Base-by-base conservation (phyloP, 2,113 vertebrate species). In the Lepus timidus region DNA sequence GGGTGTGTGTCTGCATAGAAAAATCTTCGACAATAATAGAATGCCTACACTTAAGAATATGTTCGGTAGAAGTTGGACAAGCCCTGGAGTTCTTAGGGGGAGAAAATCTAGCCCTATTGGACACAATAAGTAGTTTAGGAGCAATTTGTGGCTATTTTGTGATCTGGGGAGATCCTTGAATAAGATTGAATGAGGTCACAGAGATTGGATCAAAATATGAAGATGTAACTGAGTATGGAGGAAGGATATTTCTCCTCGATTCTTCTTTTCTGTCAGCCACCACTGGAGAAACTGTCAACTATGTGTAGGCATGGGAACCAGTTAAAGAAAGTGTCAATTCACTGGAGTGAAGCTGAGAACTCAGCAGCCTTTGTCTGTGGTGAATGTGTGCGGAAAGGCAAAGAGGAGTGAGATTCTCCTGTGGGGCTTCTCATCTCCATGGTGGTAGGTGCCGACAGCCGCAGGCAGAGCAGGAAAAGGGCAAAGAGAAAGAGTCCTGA, bases 321-420 rank as follows among this genome's bases (percentile, higher is more conserved):
- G 79, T 68, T 83, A 96, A 94, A 97, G 94, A 97, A 97, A 97
- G 96, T 97, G 83, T 92, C 16, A 17, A 96, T 97, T 97, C 97
- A 96, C 64, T 83, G 55, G 84, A 88, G 68, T 29, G 58, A 79
- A 85, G 95, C 90, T 1, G 85, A 95, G 85, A 93, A 75, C 73
- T 76, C 96, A 73, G 90, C 61, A 80, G 93, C 94, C 64, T 97
- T 97, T 97, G 97, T 97, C 93, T 87, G 49, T 20, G 64, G 33
- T 91, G 95, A 96, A 96, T 96, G 97, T 33, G 36, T 94, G 95
- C 84, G 86, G 97, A 97, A 97, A 97, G 81, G 95, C 95, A 96
- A 94, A 88, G 88, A 82, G 85, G 75, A 73, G 29, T 4, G 6
- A 87, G 97, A 97, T 97, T 96, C 96, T 94, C 95, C 91, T 11